Percentiles rank a stretch among this genome's conserved stretches.
phyloP scores from a whole-genome alignment of 2,797 vertebrate species.

The Iguana delicatissima region DNA sequence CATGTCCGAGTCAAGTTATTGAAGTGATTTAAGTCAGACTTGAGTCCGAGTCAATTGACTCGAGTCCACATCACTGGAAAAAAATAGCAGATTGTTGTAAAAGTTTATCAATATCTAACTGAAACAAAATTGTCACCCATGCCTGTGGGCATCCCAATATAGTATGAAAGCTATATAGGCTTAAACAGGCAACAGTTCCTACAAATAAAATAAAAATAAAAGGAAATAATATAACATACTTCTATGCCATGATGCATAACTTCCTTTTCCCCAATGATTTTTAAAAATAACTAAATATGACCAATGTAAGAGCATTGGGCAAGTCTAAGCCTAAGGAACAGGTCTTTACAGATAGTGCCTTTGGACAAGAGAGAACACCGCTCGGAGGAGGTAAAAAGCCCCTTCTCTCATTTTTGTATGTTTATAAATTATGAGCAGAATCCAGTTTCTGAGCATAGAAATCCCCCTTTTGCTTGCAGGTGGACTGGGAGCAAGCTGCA shows the following conservation, averaged over 20 bases:
- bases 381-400: conserved; percentile 64
- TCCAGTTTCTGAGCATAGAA: conserved; percentile 65
- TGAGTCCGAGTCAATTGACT: too few species aligned
- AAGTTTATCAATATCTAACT: not conserved
- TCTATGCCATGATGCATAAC: not conserved
- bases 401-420: conserved; percentile 69
- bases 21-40: too few species aligned
- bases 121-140: not conserved
- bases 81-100: not conserved
- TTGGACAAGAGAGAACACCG: conserved; percentile 43
- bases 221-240: not conserved
- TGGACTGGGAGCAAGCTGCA: conserved; percentile 64
- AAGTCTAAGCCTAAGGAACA: conserved; percentile 22
- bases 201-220: not conserved
- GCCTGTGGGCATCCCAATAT: not conserved
- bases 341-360: conserved; percentile 2
- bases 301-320: not conserved
- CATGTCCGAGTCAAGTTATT: too few species aligned
- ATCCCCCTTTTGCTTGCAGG: conserved; percentile 60
- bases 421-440: conserved; percentile 65
- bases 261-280: not conserved
- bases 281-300: conserved; percentile 21
- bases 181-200: not conserved
- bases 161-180: not conserved
- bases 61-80: not conserved